Conservation (phyloP, 2,113 vertebrate genomes). For the Chloroceryle aenea region DNA sequence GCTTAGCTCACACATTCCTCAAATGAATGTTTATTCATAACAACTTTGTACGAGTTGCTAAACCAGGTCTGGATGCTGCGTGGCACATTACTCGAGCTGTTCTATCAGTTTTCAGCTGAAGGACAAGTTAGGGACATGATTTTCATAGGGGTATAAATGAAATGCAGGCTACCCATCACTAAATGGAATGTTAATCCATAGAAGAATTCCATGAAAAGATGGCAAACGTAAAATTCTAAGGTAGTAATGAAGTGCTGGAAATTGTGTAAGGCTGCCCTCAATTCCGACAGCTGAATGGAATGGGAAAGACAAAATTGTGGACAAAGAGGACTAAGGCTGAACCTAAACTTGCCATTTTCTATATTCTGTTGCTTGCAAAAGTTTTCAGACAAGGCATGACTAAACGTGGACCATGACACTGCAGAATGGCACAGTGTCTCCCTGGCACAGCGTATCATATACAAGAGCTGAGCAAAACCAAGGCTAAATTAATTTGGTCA, state of each 20-base stretch:
- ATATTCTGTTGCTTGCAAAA: not conserved
- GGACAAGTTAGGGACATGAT: not conserved
- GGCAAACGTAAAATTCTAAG: not conserved
- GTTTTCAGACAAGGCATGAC: not conserved
- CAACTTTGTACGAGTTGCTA: not conserved
- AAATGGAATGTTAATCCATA: not conserved
- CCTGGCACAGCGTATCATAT: not conserved
- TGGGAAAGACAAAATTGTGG: not conserved
- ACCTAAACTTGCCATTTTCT: not conserved
- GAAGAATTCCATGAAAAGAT: not conserved
- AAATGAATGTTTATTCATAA: not conserved
- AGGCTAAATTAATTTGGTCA: not conserved
- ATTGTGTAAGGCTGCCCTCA: not conserved
- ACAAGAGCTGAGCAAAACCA: not conserved
- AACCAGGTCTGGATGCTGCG: not conserved
- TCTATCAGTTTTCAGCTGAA: not conserved
- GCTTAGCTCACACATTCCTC: not conserved
- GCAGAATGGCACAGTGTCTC: not conserved
- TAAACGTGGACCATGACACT: not conserved
- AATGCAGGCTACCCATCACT: not conserved
- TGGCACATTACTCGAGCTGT: not conserved
- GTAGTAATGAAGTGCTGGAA: not conserved
- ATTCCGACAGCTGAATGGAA: not conserved
- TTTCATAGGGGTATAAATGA: not conserved
- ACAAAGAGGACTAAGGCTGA: not conserved